Conservation (phyloP, 2,797 vertebrate genomes). For the Oryzias dopingdopingensis region DNA sequence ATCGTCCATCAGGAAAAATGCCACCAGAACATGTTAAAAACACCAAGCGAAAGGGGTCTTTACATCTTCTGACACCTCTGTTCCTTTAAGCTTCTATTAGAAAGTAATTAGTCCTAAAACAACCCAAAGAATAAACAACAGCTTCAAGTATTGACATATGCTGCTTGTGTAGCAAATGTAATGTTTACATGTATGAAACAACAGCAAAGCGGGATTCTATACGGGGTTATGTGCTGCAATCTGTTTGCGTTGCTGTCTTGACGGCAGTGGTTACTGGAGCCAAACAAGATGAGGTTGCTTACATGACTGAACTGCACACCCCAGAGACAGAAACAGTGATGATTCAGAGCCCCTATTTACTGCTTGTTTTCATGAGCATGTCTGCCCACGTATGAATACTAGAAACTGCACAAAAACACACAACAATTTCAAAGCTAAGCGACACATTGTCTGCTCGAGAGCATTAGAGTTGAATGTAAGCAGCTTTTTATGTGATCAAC, state of each 20-base stretch:
- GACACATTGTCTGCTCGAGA: no score
- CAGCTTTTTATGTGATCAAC: no score
- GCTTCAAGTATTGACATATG: slow-evolving; percentile 13
- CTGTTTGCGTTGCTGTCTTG: slow-evolving; percentile 48
- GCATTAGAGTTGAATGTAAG: no score
- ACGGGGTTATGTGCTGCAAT: slow-evolving; percentile 41
- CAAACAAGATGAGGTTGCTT: slow-evolving; percentile 48
- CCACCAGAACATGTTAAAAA: no score
- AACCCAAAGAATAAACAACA: slow-evolving; percentile 16
- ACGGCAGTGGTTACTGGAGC: slow-evolving; percentile 43
- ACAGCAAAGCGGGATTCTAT: slow-evolving; percentile 22
- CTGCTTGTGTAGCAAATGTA: not conserved
- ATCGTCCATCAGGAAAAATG: no score
- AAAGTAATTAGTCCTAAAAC: slow-evolving; percentile 45
- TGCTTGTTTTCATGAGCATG: not conserved
- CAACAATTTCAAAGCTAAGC: no score
- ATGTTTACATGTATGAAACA: not conserved
- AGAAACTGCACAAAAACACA: no score
- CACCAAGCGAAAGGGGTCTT: not conserved
- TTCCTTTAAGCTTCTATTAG: slow-evolving; percentile 46
- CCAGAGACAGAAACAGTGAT: slow-evolving; percentile 50
- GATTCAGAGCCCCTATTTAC: slow-evolving; percentile 38
- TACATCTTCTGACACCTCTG: slow-evolving; percentile 52
- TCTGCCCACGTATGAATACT: slow-evolving; percentile 10
- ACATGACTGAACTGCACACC: slow-evolving; percentile 52